Evolutionary conservation across 2,113 vertebrate genomes (phyloP).

Genomic region (Cyanoliseus patagonus): DNA sequence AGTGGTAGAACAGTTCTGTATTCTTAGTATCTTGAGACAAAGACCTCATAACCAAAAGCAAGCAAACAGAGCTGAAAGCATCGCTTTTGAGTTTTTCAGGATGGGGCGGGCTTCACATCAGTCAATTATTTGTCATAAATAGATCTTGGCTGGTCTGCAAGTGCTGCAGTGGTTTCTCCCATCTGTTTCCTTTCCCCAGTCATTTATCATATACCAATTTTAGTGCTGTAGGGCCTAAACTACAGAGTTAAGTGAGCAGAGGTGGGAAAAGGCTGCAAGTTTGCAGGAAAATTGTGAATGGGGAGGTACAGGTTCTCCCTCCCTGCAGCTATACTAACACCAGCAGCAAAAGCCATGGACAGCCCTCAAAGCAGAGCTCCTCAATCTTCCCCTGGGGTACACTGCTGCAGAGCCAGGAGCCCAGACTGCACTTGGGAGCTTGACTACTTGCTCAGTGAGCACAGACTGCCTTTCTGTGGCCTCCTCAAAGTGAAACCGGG

Average conservation of each 20-base stretch:
- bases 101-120: rapidly evolving
- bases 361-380: rapidly evolving
- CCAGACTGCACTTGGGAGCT: background rate
- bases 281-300: background rate
- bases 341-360: background rate
- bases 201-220: background rate
- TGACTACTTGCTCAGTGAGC: background rate
- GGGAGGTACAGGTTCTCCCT: background rate
- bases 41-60: background rate
- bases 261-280: rapidly evolving
- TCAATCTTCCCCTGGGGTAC: background rate
- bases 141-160: background rate
- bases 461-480: background rate
- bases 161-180: background rate
- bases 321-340: rapidly evolving
- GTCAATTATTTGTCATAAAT: background rate
- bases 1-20: background rate
- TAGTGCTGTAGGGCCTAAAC: background rate
- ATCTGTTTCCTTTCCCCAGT: background rate
- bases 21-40: background rate
- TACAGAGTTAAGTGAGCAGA: background rate
- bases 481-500: rapidly evolving
- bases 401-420: background rate
- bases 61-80: background rate
- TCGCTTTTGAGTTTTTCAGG: background rate